phyloP scores from a whole-genome alignment of 2,113 vertebrate species.

The Sphyrna mokarran region DNA sequence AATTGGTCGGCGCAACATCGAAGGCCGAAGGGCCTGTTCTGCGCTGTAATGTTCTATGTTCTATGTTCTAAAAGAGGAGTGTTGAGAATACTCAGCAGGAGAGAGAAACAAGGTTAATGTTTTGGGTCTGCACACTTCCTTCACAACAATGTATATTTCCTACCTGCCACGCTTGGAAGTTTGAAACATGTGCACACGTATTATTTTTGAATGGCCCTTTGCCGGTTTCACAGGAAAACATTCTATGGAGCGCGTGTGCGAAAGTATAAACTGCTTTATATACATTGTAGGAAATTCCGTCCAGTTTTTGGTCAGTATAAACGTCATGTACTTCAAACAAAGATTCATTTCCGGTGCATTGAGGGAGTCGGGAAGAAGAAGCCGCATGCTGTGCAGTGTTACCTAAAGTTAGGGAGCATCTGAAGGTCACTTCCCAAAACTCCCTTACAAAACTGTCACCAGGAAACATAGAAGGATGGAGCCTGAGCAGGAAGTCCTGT shows the following conservation, averaged over 20 bases:
- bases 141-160: not conserved
- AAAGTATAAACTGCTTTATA: slow-evolving; percentile 44
- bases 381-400: not conserved
- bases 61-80: too few relatives aligned
- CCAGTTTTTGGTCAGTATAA: slow-evolving; percentile 59
- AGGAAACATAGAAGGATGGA: slow-evolving; percentile 50
- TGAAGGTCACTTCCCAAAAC: slow-evolving; percentile 61
- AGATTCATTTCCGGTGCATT: slow-evolving; percentile 55
- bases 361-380: not conserved
- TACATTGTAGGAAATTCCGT: slow-evolving; percentile 61
- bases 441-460: slow-evolving; percentile 51
- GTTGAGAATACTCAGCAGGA: too few relatives aligned
- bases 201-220: slow-evolving; percentile 20
- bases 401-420: slow-evolving; percentile 48
- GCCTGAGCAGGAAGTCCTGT: slow-evolving; percentile 50
- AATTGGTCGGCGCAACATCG: too few relatives aligned
- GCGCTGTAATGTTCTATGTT: too few relatives aligned
- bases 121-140: too few relatives aligned
- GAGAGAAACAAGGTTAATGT: too few relatives aligned
- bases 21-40: too few relatives aligned
- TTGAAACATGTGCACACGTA: slow-evolving; percentile 15
- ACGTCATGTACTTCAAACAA: slow-evolving; percentile 47
- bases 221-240: not conserved
- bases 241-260: slow-evolving; percentile 31
- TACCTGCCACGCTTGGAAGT: slow-evolving; percentile 37